A percentile compares a stretch with the other conserved stretches of the same genome.
These are phyloP conservation scores for Sebastes miniatus DNA, from an alignment of 2,797 vertebrate species.

Conservation along the genomic window DNA sequence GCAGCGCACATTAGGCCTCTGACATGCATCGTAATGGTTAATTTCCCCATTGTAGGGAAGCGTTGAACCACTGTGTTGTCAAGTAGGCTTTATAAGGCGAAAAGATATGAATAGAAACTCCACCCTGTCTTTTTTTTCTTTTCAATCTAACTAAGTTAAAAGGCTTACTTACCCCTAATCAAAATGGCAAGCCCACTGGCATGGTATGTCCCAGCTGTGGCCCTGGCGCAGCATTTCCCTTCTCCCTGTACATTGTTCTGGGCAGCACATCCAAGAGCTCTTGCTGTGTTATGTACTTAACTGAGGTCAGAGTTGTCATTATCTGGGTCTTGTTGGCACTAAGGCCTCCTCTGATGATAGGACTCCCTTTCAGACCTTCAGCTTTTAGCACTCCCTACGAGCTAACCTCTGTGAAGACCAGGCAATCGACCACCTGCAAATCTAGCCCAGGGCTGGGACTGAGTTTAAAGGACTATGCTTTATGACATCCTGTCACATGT, in stretches of 20 bases:
- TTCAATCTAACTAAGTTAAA: conserved; percentile 81
- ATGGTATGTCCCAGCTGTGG: conserved; percentile 89
- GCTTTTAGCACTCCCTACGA: conserved; percentile 87
- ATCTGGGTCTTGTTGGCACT: conserved; percentile 91
- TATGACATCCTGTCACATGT: conserved; percentile 82
- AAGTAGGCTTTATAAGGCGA: conserved; percentile 61
- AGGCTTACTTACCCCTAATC: conserved; percentile 90
- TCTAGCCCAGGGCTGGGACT: conserved; percentile 82
- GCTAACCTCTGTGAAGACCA: conserved; percentile 89
- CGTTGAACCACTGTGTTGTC: conserved; percentile 62
- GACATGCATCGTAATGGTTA: conserved; percentile 57
- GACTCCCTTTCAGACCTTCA: conserved; percentile 84
- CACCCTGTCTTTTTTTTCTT: conserved; percentile 42
- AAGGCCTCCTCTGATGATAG: conserved; percentile 87
- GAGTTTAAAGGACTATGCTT: conserved; percentile 80
- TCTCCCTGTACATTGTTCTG: conserved; percentile 88
- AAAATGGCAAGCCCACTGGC: conserved; percentile 89
- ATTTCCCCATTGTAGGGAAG: conserved; percentile 59
- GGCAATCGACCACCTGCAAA: conserved; percentile 89
- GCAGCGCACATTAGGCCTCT: conserved; percentile 48
- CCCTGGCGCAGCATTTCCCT: conserved; percentile 77
- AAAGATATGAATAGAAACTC: conserved; percentile 61
- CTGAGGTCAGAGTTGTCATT: conserved; percentile 93
- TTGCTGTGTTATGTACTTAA: conserved; percentile 92
- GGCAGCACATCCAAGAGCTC: conserved; percentile 91